Conservation (phyloP, 1,140 invertebrate genomes). For the Anadara kagoshimensis region DNA sequence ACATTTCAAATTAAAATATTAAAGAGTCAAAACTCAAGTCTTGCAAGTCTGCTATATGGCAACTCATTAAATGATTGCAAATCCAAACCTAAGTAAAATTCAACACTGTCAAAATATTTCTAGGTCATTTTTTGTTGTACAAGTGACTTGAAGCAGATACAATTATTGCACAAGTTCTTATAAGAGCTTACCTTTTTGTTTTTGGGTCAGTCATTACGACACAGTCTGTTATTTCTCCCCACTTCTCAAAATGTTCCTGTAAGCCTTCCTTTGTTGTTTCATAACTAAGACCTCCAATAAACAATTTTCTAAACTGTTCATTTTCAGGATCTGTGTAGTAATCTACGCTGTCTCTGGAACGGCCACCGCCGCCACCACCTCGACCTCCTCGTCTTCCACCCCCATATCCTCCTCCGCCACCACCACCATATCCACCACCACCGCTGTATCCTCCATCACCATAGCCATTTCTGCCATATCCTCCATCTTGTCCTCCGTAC, state of each 20-base stretch:
- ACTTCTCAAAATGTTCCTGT: conserved; percentile 95
- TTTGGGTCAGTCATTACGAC: conserved; percentile 98
- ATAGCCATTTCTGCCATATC: conserved; percentile 17
- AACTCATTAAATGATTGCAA: too few species aligned
- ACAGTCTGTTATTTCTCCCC: conserved; percentile 97
- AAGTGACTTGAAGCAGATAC: too few species aligned
- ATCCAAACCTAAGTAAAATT: too few species aligned
- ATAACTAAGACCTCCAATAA: conserved; percentile 91
- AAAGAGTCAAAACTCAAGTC: too few species aligned
- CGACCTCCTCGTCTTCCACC: conserved; percentile 30
- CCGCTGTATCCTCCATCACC: conserved; percentile 14
- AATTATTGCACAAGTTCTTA: too few species aligned
- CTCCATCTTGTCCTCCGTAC: conserved; percentile 21
- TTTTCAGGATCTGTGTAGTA: conserved; percentile 51
- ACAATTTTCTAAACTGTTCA: conserved; percentile 65
- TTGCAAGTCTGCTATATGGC: too few species aligned
- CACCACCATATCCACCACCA: conserved; percentile 10
- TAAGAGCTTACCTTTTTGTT: conserved; percentile 81
- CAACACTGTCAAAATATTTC: too few species aligned
- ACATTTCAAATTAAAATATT: too few species aligned
- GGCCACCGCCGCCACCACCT: conserved; percentile 38
- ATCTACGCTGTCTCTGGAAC: conserved; percentile 29
- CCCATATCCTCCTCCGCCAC: neutral
- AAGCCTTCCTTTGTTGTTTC: conserved; percentile 95
- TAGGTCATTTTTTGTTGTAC: too few species aligned